A percentile compares a stretch with the other conserved stretches of the same genome.
Conservation (phyloP, 2,797 vertebrate species). For the Mormyrops attenuatus region DNA sequence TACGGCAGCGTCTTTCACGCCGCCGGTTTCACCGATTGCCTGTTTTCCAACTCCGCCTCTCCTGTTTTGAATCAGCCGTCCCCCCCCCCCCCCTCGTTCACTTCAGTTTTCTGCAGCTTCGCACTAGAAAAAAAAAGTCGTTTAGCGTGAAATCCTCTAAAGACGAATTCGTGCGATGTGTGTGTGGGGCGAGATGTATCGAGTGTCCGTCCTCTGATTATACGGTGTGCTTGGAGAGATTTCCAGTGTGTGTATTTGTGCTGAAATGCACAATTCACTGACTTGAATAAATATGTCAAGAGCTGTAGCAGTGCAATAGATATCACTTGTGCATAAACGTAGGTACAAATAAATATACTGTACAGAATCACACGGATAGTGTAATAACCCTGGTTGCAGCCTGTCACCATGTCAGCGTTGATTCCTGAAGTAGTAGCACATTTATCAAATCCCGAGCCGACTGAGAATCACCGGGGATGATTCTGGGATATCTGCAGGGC, state of each 20-base stretch:
- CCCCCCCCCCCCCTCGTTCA: not conserved
- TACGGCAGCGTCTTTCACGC: constrained; percentile 59
- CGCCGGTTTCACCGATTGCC: constrained; percentile 45
- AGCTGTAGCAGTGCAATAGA: not conserved
- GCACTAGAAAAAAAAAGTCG: not conserved
- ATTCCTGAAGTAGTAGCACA: not conserved
- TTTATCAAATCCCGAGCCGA: not conserved
- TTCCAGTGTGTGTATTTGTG: not conserved
- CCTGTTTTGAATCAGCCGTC: not conserved
- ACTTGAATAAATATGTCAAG: not conserved
- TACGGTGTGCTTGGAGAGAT: not conserved
- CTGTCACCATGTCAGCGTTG: not conserved
- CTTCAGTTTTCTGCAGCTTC: not conserved
- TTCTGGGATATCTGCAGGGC: not conserved
- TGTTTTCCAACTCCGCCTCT: constrained; percentile 38
- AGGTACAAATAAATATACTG: not conserved
- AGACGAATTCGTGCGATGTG: not conserved
- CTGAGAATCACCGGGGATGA: not conserved
- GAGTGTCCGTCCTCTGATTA: not conserved
- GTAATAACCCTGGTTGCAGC: not conserved
- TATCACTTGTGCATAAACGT: not conserved
- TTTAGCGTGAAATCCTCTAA: not conserved
- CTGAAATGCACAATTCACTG: not conserved
- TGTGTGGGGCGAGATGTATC: not conserved
- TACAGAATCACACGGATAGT: not conserved